Percentiles rank a stretch among this genome's conserved stretches.
Conservation (phyloP, 2,888 invertebrate species). For the Volucella inflata region DNA sequence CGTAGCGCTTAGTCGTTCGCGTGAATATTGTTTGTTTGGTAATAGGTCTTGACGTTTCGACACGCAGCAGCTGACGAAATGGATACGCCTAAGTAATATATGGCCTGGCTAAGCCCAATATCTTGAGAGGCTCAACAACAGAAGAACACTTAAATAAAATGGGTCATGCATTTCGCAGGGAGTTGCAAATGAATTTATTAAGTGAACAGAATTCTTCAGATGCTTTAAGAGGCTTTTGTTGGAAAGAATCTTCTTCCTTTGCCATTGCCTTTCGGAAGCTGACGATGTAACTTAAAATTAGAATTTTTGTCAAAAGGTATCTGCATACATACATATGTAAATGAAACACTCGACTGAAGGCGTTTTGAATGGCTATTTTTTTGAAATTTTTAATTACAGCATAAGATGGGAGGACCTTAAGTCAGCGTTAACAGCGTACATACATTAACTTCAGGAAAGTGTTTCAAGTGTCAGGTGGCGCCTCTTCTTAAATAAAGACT, state of each 20-base stretch:
- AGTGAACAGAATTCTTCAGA: constrained; percentile 33
- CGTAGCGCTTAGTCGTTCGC: not conserved
- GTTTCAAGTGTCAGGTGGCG: no score
- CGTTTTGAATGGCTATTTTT: no score
- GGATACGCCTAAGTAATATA: constrained; percentile 52
- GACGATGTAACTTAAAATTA: not conserved
- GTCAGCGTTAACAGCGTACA: no score
- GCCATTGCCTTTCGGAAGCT: not conserved
- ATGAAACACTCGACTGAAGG: no score
- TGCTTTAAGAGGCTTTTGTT: constrained; percentile 1
- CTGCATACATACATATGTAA: no score
- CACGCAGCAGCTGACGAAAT: constrained; percentile 50
- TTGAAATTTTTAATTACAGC: no score
- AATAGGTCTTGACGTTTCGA: constrained; percentile 57
- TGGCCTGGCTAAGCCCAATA: constrained; percentile 18
- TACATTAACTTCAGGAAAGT: no score
- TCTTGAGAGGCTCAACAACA: constrained; percentile 33
- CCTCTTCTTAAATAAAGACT: no score
- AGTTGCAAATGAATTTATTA: constrained; percentile 38
- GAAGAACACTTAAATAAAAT: constrained; percentile 55
- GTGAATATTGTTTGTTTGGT: constrained; percentile 63
- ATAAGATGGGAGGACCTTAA: no score
- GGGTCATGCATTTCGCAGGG: constrained; percentile 56
- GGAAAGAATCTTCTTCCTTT: not conserved
- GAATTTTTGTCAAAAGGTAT: not conserved